Evolutionary conservation across 2,888 invertebrate species (phyloP), one percentile per base, ranked within the genome.

Genomic region (Megastigmus dorsalis): DNA sequence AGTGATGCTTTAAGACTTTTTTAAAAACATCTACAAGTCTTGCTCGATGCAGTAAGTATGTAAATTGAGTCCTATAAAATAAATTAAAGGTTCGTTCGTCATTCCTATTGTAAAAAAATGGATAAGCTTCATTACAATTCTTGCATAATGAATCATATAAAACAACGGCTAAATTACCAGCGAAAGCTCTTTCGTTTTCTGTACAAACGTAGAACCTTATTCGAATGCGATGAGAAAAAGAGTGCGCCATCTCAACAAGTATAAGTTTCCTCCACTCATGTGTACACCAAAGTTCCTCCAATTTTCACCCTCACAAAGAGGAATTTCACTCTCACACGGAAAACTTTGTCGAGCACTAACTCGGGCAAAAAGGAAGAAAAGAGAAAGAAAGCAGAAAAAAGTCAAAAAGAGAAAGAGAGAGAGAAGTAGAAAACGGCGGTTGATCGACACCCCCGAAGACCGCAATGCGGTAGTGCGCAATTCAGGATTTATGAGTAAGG

Each of bases 401-500:
- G 50, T 48, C 57, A 38, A 38, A 63, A 43, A 50, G 41, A 60
- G 30, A 69, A 50, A 20, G 38, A 41, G 6, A 55, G 33, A n/a
- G 43, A 18, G 6, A 71, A 55, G 55, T 20, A 55, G 28, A 36
- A 55, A 50, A 45, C 60, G 63, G 45, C 55, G 59, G 65, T 68
- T 68, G 68, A 74, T 68, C 68, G 62, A 68, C 68, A 74, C 57
- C 41, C 23, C 33, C 52, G 10, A 70, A 71, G 63, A 60, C 75
- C 75, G 75, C 75, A 75, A 55, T 75, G 75, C 70, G 70, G 75
- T 75, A 71, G 55, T 70, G 45, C 54, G 57, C 38, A 26, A 52
- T 55, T 50, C 33, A 30, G 71, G 75, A 77, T 79, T 79, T 80
- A 80, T 79, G 76, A 78, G 78, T 79, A 50, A 69, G 67, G 67